Evolutionary conservation across 2,113 vertebrate species (phyloP).

Genomic region (Gallinago media): DNA sequence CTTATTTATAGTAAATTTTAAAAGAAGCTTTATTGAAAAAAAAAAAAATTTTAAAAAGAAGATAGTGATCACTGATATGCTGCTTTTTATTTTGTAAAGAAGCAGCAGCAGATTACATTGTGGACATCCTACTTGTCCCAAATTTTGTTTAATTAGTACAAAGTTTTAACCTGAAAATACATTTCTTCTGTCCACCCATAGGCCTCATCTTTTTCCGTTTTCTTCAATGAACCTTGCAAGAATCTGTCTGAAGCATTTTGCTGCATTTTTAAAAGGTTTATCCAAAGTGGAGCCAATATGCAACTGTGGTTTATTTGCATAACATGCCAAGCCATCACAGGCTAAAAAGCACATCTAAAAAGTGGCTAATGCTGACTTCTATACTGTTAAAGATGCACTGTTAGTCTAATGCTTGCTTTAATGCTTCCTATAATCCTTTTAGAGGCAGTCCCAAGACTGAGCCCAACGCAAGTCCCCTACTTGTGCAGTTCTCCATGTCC

Average conservation of each 20-base stretch:
- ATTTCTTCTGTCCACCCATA: accelerated
- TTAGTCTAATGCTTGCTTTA: neutral
- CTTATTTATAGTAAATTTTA: neutral
- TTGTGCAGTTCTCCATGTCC: neutral
- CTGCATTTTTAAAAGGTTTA: neutral
- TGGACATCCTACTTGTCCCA: neutral
- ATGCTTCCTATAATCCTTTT: neutral
- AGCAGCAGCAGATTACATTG: neutral
- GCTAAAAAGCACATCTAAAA: neutral
- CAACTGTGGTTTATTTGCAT: neutral
- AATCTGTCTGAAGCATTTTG: neutral
- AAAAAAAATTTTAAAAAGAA: neutral
- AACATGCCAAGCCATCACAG: neutral
- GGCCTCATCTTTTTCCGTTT: neutral
- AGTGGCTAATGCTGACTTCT: neutral
- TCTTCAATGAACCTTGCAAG: neutral
- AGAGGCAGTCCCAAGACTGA: neutral
- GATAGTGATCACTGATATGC: accelerated
- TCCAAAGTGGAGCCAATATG: neutral
- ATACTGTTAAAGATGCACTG: neutral
- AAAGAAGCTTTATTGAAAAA: neutral
- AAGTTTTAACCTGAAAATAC: neutral
- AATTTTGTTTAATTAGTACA: neutral
- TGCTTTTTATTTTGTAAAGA: neutral
- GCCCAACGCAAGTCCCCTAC: accelerated